phyloP scores from a whole-genome alignment of 2,888 invertebrate species.

The Ichneumoninae sp. region DNA sequence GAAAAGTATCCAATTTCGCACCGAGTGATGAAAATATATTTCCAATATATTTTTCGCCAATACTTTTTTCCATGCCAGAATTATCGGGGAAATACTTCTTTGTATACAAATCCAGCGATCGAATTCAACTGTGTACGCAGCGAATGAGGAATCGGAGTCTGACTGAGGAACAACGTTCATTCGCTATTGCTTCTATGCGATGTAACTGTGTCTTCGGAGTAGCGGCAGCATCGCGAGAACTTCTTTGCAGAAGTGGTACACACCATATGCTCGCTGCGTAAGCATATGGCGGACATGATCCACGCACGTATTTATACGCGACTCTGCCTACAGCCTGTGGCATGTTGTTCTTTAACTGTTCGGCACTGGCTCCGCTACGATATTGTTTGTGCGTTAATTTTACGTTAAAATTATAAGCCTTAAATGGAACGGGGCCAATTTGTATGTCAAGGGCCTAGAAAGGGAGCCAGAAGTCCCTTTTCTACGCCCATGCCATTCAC shows the following conservation, averaged over 20 bases:
- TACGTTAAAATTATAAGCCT: neutral
- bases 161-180: slow-evolving; percentile 42
- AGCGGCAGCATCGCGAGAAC: slow-evolving; percentile 68
- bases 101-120: neutral
- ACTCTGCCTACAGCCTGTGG: slow-evolving; percentile 22
- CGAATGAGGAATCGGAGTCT: slow-evolving; percentile 12
- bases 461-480: too few relatives aligned
- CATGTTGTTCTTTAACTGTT: slow-evolving; percentile 61
- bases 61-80: too few relatives aligned
- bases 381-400: slow-evolving; percentile 15
- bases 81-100: neutral
- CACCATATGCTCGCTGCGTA: slow-evolving; percentile 74
- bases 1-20: too few relatives aligned
- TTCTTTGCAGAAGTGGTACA: slow-evolving; percentile 75
- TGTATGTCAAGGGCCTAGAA: too few relatives aligned
- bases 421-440: too few relatives aligned
- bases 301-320: slow-evolving; percentile 59
- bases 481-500: too few relatives aligned
- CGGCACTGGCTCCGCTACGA: slow-evolving; percentile 49
- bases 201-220: slow-evolving; percentile 61
- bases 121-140: neutral
- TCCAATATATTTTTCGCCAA: too few relatives aligned
- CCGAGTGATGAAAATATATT: too few relatives aligned
- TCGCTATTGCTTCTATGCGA: slow-evolving; percentile 46
- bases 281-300: slow-evolving; percentile 75